Base-by-base conservation (phyloP, 1,140 invertebrate genomes). In the Melipona quadrifasciata region DNA sequence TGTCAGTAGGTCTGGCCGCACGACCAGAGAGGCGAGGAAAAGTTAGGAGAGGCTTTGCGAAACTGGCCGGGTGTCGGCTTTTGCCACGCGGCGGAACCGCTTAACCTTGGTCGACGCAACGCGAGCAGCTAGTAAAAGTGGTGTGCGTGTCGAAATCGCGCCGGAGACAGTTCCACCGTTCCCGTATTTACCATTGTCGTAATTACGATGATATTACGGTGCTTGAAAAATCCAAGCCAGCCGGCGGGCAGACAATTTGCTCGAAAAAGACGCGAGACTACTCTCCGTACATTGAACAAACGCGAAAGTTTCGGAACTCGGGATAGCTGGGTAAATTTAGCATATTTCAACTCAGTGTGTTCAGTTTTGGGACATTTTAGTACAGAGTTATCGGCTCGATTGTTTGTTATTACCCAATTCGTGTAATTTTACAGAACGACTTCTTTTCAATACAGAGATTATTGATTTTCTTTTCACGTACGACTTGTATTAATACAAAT, bases 21-120 rank as follows among this genome's bases (percentile, higher is more conserved):
- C 65, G 71, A 78, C 57, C 53, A 82, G 55, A 82, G 55, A 84
- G 67, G 71, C 84, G 67, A 68, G 82, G 68, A 90, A 87, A 90
- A 81, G 80, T 85, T 80, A 76, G 58, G 81, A 87, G 85, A 90
- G 77, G 79, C 53, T 90, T 78, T 87, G 83, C 80, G 80, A 90
- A 90, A 90, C 79, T 58, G 67, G 17, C 58, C 86, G 70, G 82
- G 67, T 47, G 80, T 78, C 47, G 72, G 72, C 84, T 80, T 86
- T 78, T 89, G 61, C 68, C 51, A 17, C n/a, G 75, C 57, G 31
- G 58, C 72, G 27, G 72, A 88, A 34, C 61, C 53, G 82, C 70
- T 67, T 86, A 83, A 90, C 89, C 89, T 90, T 90, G 89, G 65
- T 85, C 58, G 53, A 21, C 39, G 11, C 84, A 78, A 31, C 74